phyloP scores from a whole-genome alignment of 2,113 vertebrate genomes.

The Corydoras maculifer region DNA sequence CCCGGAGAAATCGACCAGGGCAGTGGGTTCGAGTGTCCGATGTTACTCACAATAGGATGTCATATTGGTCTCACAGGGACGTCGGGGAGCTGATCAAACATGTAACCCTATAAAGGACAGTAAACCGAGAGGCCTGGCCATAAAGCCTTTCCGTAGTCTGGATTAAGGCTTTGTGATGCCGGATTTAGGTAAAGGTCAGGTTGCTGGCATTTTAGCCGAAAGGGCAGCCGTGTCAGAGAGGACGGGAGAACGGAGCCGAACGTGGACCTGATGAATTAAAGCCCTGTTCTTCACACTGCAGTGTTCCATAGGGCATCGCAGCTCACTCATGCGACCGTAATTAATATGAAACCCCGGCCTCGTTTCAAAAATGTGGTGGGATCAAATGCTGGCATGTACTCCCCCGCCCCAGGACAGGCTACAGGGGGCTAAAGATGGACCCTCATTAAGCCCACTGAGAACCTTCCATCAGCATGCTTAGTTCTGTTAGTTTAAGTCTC shows the following conservation, averaged over 20 bases:
- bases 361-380: neutral
- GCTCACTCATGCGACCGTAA: conserved; percentile 16
- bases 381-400: neutral
- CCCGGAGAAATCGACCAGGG: conserved; percentile 14
- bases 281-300: neutral
- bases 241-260: conserved; percentile 4
- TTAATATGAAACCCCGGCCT: neutral
- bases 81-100: neutral
- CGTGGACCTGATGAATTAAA: conserved; percentile 24
- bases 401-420: too few relatives aligned
- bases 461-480: too few relatives aligned
- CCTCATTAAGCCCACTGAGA: too few relatives aligned
- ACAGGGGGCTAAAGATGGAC: too few relatives aligned
- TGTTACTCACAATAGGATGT: conserved; percentile 22
- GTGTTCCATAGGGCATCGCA: neutral
- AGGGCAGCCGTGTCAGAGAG: conserved; percentile 28
- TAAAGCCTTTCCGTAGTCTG: conserved; percentile 5
- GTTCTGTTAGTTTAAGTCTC: too few relatives aligned
- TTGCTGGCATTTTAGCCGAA: conserved; percentile 32
- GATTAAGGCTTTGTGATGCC: conserved; percentile 17
- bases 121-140: neutral
- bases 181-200: conserved; percentile 34
- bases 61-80: conserved; percentile 13
- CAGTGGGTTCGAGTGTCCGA: neutral
- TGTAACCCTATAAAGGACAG: too few relatives aligned